These are phyloP conservation scores for Orycteropus afer DNA, from an alignment of 2,113 vertebrate genomes.

Conservation along the genomic window DNA sequence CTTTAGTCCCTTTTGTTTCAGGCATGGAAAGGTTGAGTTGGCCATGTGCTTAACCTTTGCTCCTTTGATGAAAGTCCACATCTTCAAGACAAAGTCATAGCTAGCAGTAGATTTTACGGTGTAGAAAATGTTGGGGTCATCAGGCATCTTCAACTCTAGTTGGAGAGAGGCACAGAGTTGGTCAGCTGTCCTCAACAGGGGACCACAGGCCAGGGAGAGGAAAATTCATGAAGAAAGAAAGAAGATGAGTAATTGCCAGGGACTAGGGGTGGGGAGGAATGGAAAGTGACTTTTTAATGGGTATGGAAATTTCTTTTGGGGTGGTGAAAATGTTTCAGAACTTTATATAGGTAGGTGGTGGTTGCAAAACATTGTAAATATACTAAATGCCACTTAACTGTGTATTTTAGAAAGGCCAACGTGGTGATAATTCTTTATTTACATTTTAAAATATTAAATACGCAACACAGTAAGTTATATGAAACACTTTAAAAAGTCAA, in stretches of 20 bases:
- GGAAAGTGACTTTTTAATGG: too few species aligned
- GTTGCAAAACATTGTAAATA: too few species aligned
- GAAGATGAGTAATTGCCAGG: neutral
- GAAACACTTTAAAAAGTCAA: neutral
- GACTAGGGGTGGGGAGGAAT: too few species aligned
- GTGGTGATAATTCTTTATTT: neutral
- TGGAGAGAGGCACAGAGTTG: neutral
- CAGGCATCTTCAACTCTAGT: constrained; percentile 92
- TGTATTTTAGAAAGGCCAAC: neutral
- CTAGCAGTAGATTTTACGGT: constrained; percentile 95
- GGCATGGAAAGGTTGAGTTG: constrained; percentile 93
- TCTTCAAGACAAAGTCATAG: constrained; percentile 95
- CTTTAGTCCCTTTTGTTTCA: constrained; percentile 95
- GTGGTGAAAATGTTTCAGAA: too few species aligned
- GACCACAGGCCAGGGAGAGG: neutral
- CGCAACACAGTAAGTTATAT: neutral
- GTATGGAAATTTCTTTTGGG: too few species aligned
- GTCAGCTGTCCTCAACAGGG: neutral
- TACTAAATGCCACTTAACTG: neutral
- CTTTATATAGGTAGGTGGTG: too few species aligned
- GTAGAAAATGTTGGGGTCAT: constrained; percentile 95
- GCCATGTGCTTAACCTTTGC: constrained; percentile 90
- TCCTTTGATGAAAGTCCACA: constrained; percentile 87
- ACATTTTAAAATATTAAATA: neutral
- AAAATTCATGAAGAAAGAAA: neutral